Evolutionary conservation across 2,888 invertebrate genomes (phyloP), one percentile per base, ranked within the genome.

Genomic region (Baronia brevicornis): DNA sequence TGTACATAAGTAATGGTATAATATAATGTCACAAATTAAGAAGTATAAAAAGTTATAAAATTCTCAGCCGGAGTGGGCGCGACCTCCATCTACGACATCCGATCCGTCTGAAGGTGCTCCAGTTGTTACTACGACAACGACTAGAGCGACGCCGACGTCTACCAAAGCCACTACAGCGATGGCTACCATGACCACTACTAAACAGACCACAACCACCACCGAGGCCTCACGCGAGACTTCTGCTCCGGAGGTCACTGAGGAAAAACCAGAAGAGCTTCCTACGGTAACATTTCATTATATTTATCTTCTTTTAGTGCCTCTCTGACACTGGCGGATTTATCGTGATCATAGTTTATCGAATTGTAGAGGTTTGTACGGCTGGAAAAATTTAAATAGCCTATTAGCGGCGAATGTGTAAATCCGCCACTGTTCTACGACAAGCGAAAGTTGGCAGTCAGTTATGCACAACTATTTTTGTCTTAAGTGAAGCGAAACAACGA

Each of bases 41-140:
- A n/a, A n/a, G n/a, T n/a, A n/a, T n/a, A n/a, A n/a, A n/a, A n/a
- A n/a, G n/a, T 22, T 21, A 13, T 17, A 14, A 25, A 7, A 31
- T 24, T 53, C 53, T 56, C 55, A 92, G 92, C 93, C 93, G 48
- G 92, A 93, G 60, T 94, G 93, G 93, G 91, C 91, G 23, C 86
- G 88, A 39, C 93, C 93, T 7, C 92, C 92, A 36, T 90, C 91
- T 39, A 93, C 93, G 2, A 80, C 89, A 8, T 53, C 77, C 5
- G 86, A 86, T 54, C 79, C 86, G 10, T 70, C 85, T 12, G 86
- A 87, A 54, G 70, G 85, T 18, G 70, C 70, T 3, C 70, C 80
- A 28, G 47, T 67, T 37, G 49, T 56, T 18, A 51, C 50, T 8
- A 56, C 62, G 0, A 58, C 54, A 8, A 43, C 43, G 5, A 38